A percentile compares a stretch with the other conserved stretches of the same genome.
Evolutionary conservation across 2,888 invertebrate species (phyloP).

Genomic region (Schizaphis graminum): DNA sequence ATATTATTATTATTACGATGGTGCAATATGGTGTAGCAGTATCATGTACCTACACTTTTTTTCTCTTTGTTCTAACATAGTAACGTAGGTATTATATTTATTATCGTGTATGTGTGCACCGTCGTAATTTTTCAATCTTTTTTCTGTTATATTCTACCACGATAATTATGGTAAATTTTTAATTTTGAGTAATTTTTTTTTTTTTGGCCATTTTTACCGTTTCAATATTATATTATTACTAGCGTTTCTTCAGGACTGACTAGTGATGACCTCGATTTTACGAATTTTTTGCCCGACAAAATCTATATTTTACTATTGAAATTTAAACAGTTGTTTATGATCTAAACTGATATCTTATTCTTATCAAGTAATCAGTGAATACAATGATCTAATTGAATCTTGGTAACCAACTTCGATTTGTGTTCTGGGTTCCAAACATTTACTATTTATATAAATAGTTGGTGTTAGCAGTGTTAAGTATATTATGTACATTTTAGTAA

Average conservation of each 20-base stretch:
- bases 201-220: neutral
- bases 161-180: neutral
- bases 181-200: neutral
- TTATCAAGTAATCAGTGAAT: constrained; percentile 36
- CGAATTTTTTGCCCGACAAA: neutral
- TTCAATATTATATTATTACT: neutral
- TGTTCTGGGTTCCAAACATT: neutral
- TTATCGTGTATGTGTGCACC: neutral
- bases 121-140: neutral
- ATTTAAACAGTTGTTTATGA: neutral
- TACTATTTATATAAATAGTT: neutral
- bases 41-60: neutral
- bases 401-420: neutral
- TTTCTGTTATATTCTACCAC: neutral
- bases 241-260: neutral
- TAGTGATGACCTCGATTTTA: neutral
- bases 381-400: neutral
- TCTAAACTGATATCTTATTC: constrained; percentile 45
- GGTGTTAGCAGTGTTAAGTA: neutral
- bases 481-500: neutral
- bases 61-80: constrained; percentile 23
- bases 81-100: neutral
- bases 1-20: neutral
- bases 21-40: neutral
- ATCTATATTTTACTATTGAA: neutral